Percentiles rank a stretch among this genome's conserved stretches.
These are phyloP conservation scores for Lindbergichthys nudifrons DNA, from an alignment of 2,797 vertebrate species.

Conservation along the genomic window DNA sequence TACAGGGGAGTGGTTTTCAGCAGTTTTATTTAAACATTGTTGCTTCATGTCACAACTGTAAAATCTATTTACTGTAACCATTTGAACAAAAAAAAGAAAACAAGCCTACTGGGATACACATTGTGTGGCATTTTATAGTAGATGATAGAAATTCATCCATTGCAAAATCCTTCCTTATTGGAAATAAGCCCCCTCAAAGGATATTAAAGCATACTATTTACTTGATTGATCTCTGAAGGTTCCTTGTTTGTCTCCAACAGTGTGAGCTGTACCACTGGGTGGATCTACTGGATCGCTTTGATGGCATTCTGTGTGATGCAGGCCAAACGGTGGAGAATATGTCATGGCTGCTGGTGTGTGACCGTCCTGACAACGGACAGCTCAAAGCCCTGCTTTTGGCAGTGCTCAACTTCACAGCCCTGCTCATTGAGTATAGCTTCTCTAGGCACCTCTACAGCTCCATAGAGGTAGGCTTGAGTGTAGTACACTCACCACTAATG, in stretches of 20 bases:
- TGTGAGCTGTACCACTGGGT: constrained; percentile 99
- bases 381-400: constrained; percentile 95
- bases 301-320: constrained; percentile 95
- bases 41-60: neutral
- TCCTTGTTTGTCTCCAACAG: constrained; percentile 71
- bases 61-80: neutral
- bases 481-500: neutral
- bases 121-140: neutral
- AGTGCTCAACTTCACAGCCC: constrained; percentile 96
- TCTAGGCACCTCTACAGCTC: constrained; percentile 98
- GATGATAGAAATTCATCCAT: neutral
- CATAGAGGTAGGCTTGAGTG: constrained; percentile 89
- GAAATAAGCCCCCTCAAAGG: neutral
- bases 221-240: neutral
- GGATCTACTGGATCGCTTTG: constrained; percentile 95
- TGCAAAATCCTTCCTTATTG: neutral
- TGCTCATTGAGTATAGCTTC: constrained; percentile 98
- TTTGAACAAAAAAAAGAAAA: neutral
- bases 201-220: neutral
- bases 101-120: neutral
- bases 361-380: constrained; percentile 91
- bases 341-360: constrained; percentile 97
- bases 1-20: neutral
- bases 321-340: constrained; percentile 96
- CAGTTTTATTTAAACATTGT: constrained; percentile 1